These are phyloP conservation scores for Drosophila pseudotalamancana DNA, from an alignment of 2,888 invertebrate genomes.

Conservation along the genomic window DNA sequence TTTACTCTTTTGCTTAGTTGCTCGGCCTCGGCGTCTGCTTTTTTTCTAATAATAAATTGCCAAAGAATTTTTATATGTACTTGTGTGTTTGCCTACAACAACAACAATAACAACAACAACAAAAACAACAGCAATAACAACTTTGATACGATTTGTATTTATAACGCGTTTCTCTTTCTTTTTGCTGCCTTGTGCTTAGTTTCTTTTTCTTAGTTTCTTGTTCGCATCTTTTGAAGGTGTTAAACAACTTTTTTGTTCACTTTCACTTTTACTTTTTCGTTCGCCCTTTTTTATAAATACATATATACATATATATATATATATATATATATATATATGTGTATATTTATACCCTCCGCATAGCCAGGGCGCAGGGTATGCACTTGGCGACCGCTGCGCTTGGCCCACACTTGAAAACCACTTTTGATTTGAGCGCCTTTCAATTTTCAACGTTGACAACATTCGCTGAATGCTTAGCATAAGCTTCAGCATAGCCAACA, in stretches of 20 bases:
- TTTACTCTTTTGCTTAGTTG: neutral
- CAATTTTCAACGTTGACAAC: slow-evolving; percentile 38
- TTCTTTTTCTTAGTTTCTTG: slow-evolving; percentile 18
- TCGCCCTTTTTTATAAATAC: too few species aligned
- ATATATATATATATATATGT: too few species aligned
- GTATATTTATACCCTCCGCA: neutral
- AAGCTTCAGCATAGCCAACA: slow-evolving; percentile 33
- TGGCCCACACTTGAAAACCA: slow-evolving; percentile 26
- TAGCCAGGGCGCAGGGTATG: neutral
- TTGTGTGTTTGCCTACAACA: slow-evolving; percentile 48
- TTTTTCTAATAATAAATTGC: slow-evolving; percentile 76
- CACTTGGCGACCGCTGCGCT: neutral
- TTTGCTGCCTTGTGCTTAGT: slow-evolving; percentile 35
- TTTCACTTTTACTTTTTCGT: slow-evolving; percentile 59
- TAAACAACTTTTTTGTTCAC: slow-evolving; percentile 15
- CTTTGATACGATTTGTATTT: slow-evolving; percentile 48
- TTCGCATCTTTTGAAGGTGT: slow-evolving; percentile 39
- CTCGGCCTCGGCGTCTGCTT: slow-evolving; percentile 65
- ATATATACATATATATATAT: too few species aligned
- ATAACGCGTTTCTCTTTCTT: slow-evolving; percentile 40
- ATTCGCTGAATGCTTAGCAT: slow-evolving; percentile 32
- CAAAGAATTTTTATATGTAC: slow-evolving; percentile 70
- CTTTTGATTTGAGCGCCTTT: slow-evolving; percentile 27
- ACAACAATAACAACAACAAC: slow-evolving; percentile 22
- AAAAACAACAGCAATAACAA: slow-evolving; percentile 16